A percentile compares a stretch with the other conserved stretches of the same genome.
phyloP scores from a whole-genome alignment of 2,113 vertebrate genomes.

The Pseudorhombus dupliciocellatus region DNA sequence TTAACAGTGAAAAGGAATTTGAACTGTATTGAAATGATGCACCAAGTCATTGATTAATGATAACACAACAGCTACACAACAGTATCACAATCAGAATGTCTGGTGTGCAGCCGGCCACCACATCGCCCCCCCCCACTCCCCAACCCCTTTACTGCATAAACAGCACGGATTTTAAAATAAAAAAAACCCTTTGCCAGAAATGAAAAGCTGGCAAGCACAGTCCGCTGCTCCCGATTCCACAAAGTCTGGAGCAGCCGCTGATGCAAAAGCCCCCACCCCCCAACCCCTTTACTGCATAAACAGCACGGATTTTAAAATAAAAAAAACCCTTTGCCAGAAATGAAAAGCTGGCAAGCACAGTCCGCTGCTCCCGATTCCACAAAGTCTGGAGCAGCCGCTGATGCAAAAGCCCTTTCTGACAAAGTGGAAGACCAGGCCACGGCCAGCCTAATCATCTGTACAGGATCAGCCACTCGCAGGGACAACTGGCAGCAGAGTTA shows the following conservation, averaged over 20 bases:
- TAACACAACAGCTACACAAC: no score
- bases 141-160: no score
- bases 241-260: background rate
- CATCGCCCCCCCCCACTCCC: no score
- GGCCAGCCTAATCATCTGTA: constrained; percentile 2
- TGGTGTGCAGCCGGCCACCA: no score
- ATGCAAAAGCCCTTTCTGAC: constrained; percentile 12
- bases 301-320: no score
- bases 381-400: background rate
- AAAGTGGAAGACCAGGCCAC: constrained; percentile 2
- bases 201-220: no score
- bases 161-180: no score
- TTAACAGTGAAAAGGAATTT: background rate
- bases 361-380: background rate
- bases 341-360: no score
- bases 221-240: background rate
- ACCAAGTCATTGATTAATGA: background rate
- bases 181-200: no score
- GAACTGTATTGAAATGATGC: background rate
- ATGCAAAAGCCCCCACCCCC: background rate
- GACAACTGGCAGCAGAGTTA: background rate
- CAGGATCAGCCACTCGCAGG: constrained; percentile 7
- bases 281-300: no score
- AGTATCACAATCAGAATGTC: no score
- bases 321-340: no score